Base-by-base conservation (phyloP, 2,113 vertebrate species). In the Brienomyrus longianalis region DNA sequence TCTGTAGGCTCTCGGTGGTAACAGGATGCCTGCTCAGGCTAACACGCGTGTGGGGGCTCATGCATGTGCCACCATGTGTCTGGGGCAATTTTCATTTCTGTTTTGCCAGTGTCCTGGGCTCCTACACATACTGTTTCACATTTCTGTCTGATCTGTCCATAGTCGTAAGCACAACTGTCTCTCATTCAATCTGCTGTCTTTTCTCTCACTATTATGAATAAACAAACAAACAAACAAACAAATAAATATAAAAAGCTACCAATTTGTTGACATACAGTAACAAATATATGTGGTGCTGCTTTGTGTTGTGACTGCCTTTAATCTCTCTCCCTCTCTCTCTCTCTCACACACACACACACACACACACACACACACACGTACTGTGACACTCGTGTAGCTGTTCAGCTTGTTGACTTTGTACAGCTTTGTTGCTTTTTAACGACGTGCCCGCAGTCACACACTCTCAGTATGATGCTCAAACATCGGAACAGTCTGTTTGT, bases 351-450 rank as follows among this genome's bases (percentile, higher is more conserved):
- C 11, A 45, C 13, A 31, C 13, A 31, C 9, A 90, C 11, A 45
- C 17, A 89, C 23, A 89, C 59, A 89, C 89, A 59, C 51, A 52
- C 51, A 11, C 35, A 80, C 47, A 66, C 47, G 45, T 45, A 89
- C 89, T 77, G 77, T 31, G 23, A 66, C 23, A 17, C 19, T 48
- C 35, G 2, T 66, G n/a, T 21, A 19, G 77, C 23, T 77, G n/a
- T 10, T 27, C n/a, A 43, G 70, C 31, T 35, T 77, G 13, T 70
- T 10, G 43, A 50, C n/a, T 1, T 15, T 89, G 70, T 39, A 15
- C 1, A 45, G 54, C 23, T 10, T 86, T 66, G n/a, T 39, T 62
- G 54, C 5, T 56, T 56, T 56, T 21, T 21, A 21, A 56, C 54
- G 45, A 23, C 2, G 0, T 45, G 77, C 15, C 77, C 0, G 19